Base-by-base conservation (phyloP, 1,140 invertebrate species). In the Drosophila baimaii region DNA sequence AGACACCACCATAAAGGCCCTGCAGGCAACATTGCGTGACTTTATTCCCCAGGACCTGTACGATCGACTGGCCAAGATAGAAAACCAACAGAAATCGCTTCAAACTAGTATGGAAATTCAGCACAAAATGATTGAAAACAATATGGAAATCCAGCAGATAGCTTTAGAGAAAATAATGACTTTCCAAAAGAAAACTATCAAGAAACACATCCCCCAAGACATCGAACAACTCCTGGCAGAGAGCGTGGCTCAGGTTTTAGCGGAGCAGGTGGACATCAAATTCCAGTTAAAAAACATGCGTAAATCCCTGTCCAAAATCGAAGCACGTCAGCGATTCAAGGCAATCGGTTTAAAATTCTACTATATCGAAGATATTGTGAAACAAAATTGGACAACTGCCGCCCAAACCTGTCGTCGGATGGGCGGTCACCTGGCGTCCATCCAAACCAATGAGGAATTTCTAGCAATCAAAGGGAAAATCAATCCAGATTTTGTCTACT, bases 371-470 rank as follows among this genome's bases (percentile, higher is more conserved):
- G 33, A 56, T 17, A 17, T 5, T 17, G 3, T 41, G 6, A 17
- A 3, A 23, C 33, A 25, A 41, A 41, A 56, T 8, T 41, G 31
- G 33, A 41, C 33, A 41, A 17, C n/a, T 25, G 35, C 54, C 2
- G 10, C 15, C 1, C 19, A 56, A 9, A 12, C 35, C 23, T 56
- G 54, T 13, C 35, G n/a, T 2, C n/a, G 17, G 12, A 25, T 56
- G n/a, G 54, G 54, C 0, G 54, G 35, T 5, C 2, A 27, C 6
- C 35, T 56, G 10, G 54, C 54, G 0, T 17, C 33, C 10, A 13
- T 41, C 13, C 19, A 56, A 25, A 41, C n/a, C 4, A 37, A 41
- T 8, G n/a, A 56, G 5, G 54, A 56, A 25, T 25, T 56, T 23
- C 15, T 5, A 13, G 35, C 54, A 2, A 41, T 56, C 2, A 41